Percentiles rank a stretch among this genome's conserved stretches.
phyloP scores from a whole-genome alignment of 2,797 vertebrate genomes.

The Discoglossus pictus region DNA sequence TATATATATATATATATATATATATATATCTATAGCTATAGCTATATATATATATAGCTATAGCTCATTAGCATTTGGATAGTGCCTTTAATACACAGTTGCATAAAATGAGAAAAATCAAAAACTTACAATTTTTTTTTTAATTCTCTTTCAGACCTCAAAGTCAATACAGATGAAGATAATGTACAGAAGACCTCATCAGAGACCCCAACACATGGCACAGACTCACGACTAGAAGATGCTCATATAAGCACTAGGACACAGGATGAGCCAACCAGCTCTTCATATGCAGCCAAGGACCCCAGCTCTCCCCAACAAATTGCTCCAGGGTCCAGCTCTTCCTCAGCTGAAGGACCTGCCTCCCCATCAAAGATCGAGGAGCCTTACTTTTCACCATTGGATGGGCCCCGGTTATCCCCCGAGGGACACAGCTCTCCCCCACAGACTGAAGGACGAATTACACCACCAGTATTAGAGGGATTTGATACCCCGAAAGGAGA shows the following conservation, averaged over 20 bases:
- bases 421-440: conserved; percentile 21
- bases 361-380: conserved; percentile 13
- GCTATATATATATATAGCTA: too few relatives aligned
- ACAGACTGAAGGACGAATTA: conserved; percentile 14
- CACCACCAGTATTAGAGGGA: conserved; percentile 10
- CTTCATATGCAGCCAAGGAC: neutral
- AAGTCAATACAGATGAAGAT: conserved; percentile 4
- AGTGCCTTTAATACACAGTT: too few relatives aligned
- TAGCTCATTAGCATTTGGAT: too few relatives aligned
- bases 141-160: conserved; percentile 17
- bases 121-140: neutral
- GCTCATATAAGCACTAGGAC: conserved; percentile 8
- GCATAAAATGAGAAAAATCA: too few relatives aligned
- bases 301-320: conserved; percentile 11
- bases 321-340: conserved; percentile 17
- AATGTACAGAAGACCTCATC: conserved; percentile 1
- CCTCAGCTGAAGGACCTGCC: conserved; percentile 9
- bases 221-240: conserved; percentile 1
- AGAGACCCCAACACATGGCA: conserved; percentile 2
- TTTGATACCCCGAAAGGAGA: conserved; percentile 12
- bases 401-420: conserved; percentile 29
- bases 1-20: too few relatives aligned
- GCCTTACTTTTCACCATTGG: conserved; percentile 7
- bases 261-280: conserved; percentile 15
- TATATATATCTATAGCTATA: too few relatives aligned